Percentiles rank a stretch among this genome's conserved stretches.
Conservation (phyloP, 2,797 vertebrate genomes). For the Gouania willdenowi region DNA sequence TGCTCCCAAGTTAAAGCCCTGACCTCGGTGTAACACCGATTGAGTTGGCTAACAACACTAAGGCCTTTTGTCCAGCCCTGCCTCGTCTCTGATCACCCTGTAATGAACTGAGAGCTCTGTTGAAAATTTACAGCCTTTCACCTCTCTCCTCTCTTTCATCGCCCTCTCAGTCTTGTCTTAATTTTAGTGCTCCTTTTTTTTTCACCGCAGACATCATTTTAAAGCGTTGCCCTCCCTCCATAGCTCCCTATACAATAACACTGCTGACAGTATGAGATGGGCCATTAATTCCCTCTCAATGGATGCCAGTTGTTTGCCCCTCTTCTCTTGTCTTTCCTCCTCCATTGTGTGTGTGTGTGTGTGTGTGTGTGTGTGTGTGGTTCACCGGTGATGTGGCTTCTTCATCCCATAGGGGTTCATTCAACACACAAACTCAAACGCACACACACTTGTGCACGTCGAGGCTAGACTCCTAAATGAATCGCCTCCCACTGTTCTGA, state of each 20-base stretch:
- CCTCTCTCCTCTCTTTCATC: slow-evolving; percentile 52
- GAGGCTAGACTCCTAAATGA: slow-evolving; percentile 45
- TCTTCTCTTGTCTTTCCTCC: slow-evolving; percentile 35
- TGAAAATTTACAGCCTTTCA: slow-evolving; percentile 63
- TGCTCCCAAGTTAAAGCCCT: slow-evolving; percentile 66
- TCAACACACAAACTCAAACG: slow-evolving; percentile 22
- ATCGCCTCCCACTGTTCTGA: slow-evolving; percentile 57
- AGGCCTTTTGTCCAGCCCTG: slow-evolving; percentile 58
- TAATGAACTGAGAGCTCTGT: slow-evolving; percentile 66
- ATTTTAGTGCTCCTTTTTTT: slow-evolving; percentile 47
- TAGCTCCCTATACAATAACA: slow-evolving; percentile 49
- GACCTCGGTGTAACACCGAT: slow-evolving; percentile 67
- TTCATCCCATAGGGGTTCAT: slow-evolving; percentile 32
- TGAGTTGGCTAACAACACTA: slow-evolving; percentile 62
- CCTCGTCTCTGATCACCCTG: slow-evolving; percentile 67
- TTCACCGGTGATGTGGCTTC: slow-evolving; percentile 30
- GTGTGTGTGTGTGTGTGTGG: slow-evolving; percentile 43
- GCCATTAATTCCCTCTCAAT: slow-evolving; percentile 63
- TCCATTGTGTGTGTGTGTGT: slow-evolving; percentile 39
- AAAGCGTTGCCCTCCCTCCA: slow-evolving; percentile 53
- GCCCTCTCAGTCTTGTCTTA: slow-evolving; percentile 45
- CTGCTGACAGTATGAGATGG: slow-evolving; percentile 59
- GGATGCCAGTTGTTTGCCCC: slow-evolving; percentile 53
- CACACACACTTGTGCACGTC: slow-evolving; percentile 12
- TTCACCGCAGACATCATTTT: slow-evolving; percentile 58